A percentile compares a stretch with the other conserved stretches of the same genome.
phyloP scores from a whole-genome alignment of 1,140 invertebrate species.

The Dreissena rostriformis region DNA sequence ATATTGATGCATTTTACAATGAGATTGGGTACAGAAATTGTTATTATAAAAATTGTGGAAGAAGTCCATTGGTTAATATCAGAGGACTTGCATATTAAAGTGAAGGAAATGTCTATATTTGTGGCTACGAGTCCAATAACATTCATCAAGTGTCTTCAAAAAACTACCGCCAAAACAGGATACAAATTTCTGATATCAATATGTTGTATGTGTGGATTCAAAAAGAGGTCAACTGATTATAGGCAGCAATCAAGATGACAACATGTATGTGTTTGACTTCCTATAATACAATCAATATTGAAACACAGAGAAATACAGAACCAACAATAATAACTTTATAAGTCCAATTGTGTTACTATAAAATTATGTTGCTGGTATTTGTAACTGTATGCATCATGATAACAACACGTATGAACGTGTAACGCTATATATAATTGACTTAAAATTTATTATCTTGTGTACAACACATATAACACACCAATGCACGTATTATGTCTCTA shows the following conservation, averaged over 20 bases:
- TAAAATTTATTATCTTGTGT: too few relatives aligned
- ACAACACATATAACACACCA: too few relatives aligned
- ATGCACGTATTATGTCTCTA: too few relatives aligned
- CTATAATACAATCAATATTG: background rate
- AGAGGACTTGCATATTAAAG: background rate
- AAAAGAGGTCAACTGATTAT: background rate
- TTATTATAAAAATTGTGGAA: background rate
- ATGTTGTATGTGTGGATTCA: background rate
- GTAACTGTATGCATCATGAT: too few relatives aligned
- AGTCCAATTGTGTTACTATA: too few relatives aligned
- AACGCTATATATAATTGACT: too few relatives aligned
- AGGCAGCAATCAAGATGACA: background rate
- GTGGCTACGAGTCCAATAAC: background rate
- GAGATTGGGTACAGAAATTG: background rate
- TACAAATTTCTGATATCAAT: background rate
- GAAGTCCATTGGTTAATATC: background rate
- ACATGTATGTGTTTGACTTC: background rate
- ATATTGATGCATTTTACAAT: background rate
- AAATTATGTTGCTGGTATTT: too few relatives aligned
- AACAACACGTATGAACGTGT: too few relatives aligned
- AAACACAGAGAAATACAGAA: too few relatives aligned
- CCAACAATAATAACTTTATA: too few relatives aligned
- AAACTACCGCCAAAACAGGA: background rate
- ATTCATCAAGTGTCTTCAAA: background rate
- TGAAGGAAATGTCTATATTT: background rate